Evolutionary conservation across 1,140 invertebrate species (phyloP), one percentile per base, ranked within the genome.

Genomic region (Proctacanthus coquilletti): DNA sequence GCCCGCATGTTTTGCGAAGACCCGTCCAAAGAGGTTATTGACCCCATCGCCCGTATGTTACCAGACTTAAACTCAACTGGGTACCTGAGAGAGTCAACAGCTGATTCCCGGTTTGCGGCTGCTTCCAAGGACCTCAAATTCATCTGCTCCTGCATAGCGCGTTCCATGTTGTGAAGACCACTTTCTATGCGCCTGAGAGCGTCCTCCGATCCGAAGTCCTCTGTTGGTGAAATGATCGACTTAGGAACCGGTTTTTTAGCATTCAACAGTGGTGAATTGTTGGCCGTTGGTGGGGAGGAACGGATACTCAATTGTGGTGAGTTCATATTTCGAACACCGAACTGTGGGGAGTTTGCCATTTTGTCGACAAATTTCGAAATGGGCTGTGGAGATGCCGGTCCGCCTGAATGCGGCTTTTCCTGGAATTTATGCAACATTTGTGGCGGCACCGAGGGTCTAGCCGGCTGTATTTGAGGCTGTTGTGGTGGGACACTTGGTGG

Each of bases 121-220:
- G 49, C 53, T 43, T 60, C 57, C 37, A 60, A 34, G 9, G 46
- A 56, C 11, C 57, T 37, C 17, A 60, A 32, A 31, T 56, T 60
- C 57, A 60, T 60, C 37, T 60, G 57, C 38, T 60, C 57, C 40
- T 60, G 57, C 57, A 60, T 60, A 34, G 57, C 57, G 5, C 57
- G 47, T 32, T 60, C 57, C 57, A 60, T 60, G 33, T 60, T 60
- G 4, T 55, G 47, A 10, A 60, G 36, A 1, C 57, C 57, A 31
- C 57, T 60, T 34, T 60, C 57, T 10, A 60, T 60, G 11, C 57
- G 56, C 0, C 57, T 46, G 30, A 60, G 33, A 4, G 57, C 57
- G 42, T 60, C 57, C 39, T 60, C 57, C 5, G 56, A 60, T 2
- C 57, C 56, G 11, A 58, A 60, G 15, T 60, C 57, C 27, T 60